These are phyloP conservation scores for Diachrysia chrysitis DNA, from an alignment of 2,888 invertebrate genomes.

Conservation along the genomic window DNA sequence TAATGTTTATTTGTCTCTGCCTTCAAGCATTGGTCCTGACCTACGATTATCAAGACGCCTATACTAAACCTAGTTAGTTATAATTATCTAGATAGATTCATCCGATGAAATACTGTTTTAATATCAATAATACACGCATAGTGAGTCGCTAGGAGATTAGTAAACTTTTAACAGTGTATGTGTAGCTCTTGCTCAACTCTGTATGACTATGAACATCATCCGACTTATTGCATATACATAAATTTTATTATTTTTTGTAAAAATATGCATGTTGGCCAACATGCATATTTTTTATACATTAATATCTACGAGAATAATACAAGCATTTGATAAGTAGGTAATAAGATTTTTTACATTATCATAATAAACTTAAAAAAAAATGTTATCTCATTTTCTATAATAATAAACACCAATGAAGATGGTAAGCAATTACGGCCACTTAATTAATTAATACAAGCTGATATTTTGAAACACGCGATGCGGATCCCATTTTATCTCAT, in stretches of 20 bases:
- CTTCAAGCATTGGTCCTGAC: slow-evolving; percentile 9
- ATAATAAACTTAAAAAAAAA: slow-evolving; percentile 5
- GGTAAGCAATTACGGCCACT: slow-evolving; percentile 13
- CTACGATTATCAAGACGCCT: slow-evolving; percentile 1
- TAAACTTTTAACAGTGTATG: not conserved
- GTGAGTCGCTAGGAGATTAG: not conserved
- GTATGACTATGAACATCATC: not conserved
- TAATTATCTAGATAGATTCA: slow-evolving; percentile 1
- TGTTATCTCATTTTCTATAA: slow-evolving; percentile 20
- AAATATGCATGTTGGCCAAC: too few species aligned
- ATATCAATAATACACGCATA: not conserved
- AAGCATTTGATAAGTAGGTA: too few species aligned
- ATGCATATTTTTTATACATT: too few species aligned
- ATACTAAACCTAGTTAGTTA: not conserved
- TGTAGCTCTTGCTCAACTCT: not conserved
- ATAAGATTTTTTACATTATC: not conserved
- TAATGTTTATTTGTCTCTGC: slow-evolving; percentile 1
- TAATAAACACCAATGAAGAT: slow-evolving; percentile 18
- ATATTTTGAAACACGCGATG: slow-evolving; percentile 22
- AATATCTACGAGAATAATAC: not conserved
- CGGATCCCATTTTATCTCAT: slow-evolving; percentile 26
- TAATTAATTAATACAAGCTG: slow-evolving; percentile 25
- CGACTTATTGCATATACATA: not conserved
- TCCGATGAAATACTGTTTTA: not conserved
- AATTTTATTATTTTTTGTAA: not conserved